These are phyloP conservation scores for Neomicropteryx cornuta DNA, from an alignment of 1,140 invertebrate genomes.

Conservation along the genomic window DNA sequence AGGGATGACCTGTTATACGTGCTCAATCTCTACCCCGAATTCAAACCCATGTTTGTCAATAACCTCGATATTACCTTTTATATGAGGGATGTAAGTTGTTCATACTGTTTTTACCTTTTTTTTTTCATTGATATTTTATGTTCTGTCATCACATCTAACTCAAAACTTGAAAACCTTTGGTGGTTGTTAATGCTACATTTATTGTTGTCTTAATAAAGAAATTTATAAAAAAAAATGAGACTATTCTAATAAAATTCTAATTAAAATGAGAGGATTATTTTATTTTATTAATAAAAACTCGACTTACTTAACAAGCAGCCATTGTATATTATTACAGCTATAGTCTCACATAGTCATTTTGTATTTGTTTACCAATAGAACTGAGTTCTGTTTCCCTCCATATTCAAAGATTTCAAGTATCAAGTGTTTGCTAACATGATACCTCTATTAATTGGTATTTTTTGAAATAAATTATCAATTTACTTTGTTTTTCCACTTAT, in stretches of 20 bases:
- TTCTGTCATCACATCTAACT: background rate
- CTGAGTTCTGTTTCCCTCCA: no score
- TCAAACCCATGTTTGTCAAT: conserved; percentile 81
- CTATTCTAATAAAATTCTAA: background rate
- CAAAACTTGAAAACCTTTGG: background rate
- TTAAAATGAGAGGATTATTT: conserved; percentile 6
- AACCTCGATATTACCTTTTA: conserved; percentile 96
- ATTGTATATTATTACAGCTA: no score
- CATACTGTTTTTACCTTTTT: background rate
- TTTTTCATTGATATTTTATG: background rate
- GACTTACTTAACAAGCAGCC: no score
- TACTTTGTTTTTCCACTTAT: no score
- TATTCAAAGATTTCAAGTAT: no score
- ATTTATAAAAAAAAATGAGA: background rate
- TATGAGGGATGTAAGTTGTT: conserved; percentile 77
- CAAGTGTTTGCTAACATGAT: no score
- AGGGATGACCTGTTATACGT: conserved; percentile 95
- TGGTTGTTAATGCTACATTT: background rate
- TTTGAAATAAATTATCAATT: no score
- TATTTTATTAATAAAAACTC: no score
- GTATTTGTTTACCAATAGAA: no score
- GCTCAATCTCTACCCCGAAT: conserved; percentile 95
- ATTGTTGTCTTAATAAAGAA: background rate
- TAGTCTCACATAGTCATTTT: no score
- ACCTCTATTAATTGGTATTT: no score